phyloP scores from a whole-genome alignment of 2,797 vertebrate species.

The Eptatretus atami region DNA sequence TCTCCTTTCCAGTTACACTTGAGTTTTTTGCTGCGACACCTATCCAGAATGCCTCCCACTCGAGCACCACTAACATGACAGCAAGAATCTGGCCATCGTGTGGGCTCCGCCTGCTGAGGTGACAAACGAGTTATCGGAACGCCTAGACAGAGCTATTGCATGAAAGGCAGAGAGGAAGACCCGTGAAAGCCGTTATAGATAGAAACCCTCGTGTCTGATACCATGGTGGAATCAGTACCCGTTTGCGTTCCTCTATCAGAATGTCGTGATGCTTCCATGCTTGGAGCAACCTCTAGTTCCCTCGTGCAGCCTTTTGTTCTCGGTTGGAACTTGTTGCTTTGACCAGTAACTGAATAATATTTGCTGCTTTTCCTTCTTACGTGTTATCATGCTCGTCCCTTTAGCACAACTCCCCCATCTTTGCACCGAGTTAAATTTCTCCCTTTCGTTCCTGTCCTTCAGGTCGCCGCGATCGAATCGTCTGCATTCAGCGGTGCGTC shows the following conservation, averaged over 20 bases:
- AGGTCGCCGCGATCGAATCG: constrained; percentile 30
- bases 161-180: not conserved
- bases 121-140: constrained; percentile 8
- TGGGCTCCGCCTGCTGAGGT: constrained; percentile 35
- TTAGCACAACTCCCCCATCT: too few relatives aligned
- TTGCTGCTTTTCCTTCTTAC: too few relatives aligned
- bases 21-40: constrained; percentile 26
- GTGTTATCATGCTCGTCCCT: too few relatives aligned
- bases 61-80: constrained; percentile 29
- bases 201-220: too few relatives aligned
- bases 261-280: too few relatives aligned
- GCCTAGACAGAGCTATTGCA: not conserved
- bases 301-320: too few relatives aligned
- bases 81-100: constrained; percentile 34
- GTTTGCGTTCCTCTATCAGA: too few relatives aligned
- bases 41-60: constrained; percentile 22
- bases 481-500: constrained; percentile 23
- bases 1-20: constrained; percentile 19
- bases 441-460: not conserved
- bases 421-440: not conserved
- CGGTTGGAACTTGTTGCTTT: too few relatives aligned
- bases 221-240: too few relatives aligned
- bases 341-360: too few relatives aligned
- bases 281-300: too few relatives aligned
- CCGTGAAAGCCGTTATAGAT: too few relatives aligned